A percentile compares a stretch with the other conserved stretches of the same genome.
These are phyloP conservation scores for Gavia stellata DNA, from an alignment of 2,113 vertebrate species.

Conservation along the genomic window DNA sequence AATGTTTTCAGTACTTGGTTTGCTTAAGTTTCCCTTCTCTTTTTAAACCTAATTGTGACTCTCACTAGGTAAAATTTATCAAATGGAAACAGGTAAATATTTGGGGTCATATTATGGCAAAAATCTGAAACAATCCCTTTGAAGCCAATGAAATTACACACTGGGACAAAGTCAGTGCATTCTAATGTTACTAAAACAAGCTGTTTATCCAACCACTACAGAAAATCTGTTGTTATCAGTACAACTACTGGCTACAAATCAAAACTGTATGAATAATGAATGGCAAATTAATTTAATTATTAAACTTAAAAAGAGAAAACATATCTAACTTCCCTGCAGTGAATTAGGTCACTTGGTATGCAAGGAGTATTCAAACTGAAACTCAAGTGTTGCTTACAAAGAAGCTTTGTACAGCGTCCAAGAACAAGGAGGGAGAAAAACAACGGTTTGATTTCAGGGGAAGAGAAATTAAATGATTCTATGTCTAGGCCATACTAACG, in stretches of 20 bases:
- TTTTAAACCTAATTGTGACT: neutral
- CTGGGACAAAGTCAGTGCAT: neutral
- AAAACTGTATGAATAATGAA: constrained; percentile 58
- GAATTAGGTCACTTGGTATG: constrained; percentile 48
- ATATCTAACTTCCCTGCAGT: constrained; percentile 14
- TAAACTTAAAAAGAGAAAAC: constrained; percentile 26
- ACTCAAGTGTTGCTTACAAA: constrained; percentile 28
- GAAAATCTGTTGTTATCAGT: constrained; percentile 36
- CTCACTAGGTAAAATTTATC: neutral
- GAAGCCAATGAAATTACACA: neutral
- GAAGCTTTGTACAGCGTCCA: constrained; percentile 15
- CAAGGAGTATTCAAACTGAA: constrained; percentile 42
- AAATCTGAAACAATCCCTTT: neutral
- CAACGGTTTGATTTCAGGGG: neutral
- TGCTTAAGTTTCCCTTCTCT: neutral
- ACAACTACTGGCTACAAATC: constrained; percentile 35
- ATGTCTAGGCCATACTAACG: neutral
- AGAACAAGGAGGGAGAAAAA: neutral
- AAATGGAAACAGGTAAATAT: neutral
- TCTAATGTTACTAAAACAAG: constrained; percentile 27
- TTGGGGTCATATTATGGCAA: neutral
- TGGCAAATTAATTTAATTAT: constrained; percentile 41
- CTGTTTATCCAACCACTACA: constrained; percentile 16
- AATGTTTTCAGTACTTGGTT: neutral
- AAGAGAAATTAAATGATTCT: neutral